phyloP scores from a whole-genome alignment of 1,140 invertebrate genomes.

The Neoseiulus cucumeris region DNA sequence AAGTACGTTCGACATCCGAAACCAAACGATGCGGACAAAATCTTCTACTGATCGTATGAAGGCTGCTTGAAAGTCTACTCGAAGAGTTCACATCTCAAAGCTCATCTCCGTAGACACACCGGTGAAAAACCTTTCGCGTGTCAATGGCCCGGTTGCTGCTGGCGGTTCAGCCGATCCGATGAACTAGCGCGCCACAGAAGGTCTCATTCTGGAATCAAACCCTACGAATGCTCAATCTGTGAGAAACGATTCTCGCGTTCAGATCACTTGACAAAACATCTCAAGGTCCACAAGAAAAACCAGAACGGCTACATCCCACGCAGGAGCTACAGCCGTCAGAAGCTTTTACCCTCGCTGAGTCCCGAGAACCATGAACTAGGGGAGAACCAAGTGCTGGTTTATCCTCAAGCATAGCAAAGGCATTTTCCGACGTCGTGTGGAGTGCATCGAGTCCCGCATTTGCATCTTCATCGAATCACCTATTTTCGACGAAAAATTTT shows the following conservation, averaged over 20 bases:
- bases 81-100: constrained; percentile 81
- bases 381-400: neutral
- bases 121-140: constrained; percentile 84
- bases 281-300: constrained; percentile 45
- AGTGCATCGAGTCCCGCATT: no score
- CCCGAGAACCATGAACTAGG: neutral
- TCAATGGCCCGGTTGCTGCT: constrained; percentile 73
- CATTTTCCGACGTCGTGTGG: neutral
- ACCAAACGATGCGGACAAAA: constrained; percentile 28
- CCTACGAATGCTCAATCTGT: constrained; percentile 62
- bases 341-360: neutral
- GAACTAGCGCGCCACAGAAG: constrained; percentile 62
- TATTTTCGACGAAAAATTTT: no score
- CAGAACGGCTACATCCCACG: constrained; percentile 14
- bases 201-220: constrained; percentile 62
- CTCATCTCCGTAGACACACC: constrained; percentile 72
- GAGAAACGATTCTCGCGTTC: constrained; percentile 65
- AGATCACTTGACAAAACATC: constrained; percentile 71
- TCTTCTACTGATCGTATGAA: constrained; percentile 41
- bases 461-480: no score
- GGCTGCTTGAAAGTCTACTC: constrained; percentile 51
- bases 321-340: constrained; percentile 12
- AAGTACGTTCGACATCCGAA: constrained; percentile 9
- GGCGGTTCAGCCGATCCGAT: constrained; percentile 82
- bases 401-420: neutral